Conservation (phyloP, 2,113 vertebrate species). For the Epinephelus cyanopodus region DNA sequence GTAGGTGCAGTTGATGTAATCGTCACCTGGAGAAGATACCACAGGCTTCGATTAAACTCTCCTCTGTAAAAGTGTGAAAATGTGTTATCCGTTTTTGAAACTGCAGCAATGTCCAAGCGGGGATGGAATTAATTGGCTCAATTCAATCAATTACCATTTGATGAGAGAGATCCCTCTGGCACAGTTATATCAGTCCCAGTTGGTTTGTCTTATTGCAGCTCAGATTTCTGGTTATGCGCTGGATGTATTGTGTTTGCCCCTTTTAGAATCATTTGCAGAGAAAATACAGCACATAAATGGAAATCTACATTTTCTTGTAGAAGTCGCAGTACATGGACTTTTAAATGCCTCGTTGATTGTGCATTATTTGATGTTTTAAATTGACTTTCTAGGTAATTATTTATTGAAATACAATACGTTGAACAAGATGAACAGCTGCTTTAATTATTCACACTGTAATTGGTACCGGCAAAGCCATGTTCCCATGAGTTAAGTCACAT, state of each 20-base stretch:
- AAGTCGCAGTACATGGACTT: not conserved
- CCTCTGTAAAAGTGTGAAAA: not conserved
- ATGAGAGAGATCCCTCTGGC: constrained; percentile 31
- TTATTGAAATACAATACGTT: constrained; percentile 64
- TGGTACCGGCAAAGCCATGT: constrained; percentile 24
- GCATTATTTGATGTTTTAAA: constrained; percentile 7
- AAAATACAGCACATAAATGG: not conserved
- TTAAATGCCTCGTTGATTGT: not conserved
- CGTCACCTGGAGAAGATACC: not conserved
- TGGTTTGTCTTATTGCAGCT: constrained; percentile 19
- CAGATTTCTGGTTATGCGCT: not conserved
- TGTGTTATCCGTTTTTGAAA: not conserved
- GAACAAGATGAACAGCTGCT: constrained; percentile 56
- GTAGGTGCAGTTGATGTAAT: not conserved
- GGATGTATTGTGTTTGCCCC: not conserved
- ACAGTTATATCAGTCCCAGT: constrained; percentile 3
- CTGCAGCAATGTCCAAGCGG: not conserved
- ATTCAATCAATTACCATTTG: constrained; percentile 28
- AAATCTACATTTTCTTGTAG: not conserved
- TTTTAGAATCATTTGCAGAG: not conserved
- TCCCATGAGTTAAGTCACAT: constrained; percentile 45
- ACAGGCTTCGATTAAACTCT: not conserved
- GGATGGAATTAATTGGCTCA: constrained; percentile 16
- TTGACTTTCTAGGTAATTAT: constrained; percentile 48
- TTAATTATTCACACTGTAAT: constrained; percentile 70